Evolutionary conservation across 92 coral and sea anemone genomes (phyloP).

Genomic region (Virgularia gustaviana): DNA sequence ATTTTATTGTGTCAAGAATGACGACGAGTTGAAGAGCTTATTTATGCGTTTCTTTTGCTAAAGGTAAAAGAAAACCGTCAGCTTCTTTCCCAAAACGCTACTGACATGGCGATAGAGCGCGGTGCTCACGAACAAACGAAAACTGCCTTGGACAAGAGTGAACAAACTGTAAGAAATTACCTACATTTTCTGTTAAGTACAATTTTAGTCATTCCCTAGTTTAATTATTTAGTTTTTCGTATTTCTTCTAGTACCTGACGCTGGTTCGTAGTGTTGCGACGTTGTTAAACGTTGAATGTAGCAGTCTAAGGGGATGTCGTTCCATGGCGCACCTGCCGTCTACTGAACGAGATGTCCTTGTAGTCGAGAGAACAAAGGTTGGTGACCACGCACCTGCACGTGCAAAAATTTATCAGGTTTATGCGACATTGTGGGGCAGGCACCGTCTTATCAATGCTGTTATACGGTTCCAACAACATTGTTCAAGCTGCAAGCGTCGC

Average conservation of each 20-base stretch:
- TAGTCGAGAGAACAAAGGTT: constrained; percentile 75
- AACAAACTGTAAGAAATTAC: constrained; percentile 67
- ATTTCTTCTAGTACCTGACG: constrained; percentile 61
- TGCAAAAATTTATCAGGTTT: neutral
- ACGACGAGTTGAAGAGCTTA: too few species aligned
- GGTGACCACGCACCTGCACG: neutral
- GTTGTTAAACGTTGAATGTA: constrained; percentile 64
- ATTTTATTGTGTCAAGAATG: too few species aligned
- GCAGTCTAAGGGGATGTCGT: constrained; percentile 74
- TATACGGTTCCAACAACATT: too few species aligned
- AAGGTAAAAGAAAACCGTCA: constrained; percentile 70
- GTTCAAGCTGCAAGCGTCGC: constrained; percentile 67
- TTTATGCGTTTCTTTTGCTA: neutral
- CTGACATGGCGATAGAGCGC: constrained; percentile 69
- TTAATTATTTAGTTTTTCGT: neutral
- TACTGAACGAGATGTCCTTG: constrained; percentile 77
- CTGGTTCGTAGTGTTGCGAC: constrained; percentile 68
- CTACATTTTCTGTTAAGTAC: neutral
- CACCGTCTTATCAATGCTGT: too few species aligned
- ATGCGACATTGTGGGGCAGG: neutral
- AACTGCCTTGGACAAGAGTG: constrained; percentile 77
- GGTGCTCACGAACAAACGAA: constrained; percentile 81
- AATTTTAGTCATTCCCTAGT: neutral
- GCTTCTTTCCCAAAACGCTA: constrained; percentile 58
- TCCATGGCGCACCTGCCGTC: constrained; percentile 82